phyloP scores from a whole-genome alignment of 2,888 invertebrate genomes.

The Dasypolia templi region DNA sequence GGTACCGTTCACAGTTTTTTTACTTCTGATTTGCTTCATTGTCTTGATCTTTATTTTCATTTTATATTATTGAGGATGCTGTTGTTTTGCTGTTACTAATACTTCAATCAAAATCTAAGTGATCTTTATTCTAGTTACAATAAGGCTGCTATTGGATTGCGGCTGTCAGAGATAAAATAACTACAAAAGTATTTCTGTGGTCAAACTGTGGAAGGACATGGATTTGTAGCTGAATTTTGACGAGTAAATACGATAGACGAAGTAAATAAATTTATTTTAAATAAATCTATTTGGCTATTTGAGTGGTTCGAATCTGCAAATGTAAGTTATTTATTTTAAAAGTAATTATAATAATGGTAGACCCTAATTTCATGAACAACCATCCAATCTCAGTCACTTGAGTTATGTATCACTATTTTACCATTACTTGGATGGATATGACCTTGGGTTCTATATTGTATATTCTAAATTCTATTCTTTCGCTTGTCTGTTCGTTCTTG shows the following conservation, averaged over 20 bases:
- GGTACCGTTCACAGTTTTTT: no score
- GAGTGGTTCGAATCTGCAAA: no score
- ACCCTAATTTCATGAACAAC: constrained; percentile 6
- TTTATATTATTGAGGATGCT: no score
- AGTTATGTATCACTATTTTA: constrained; percentile 29
- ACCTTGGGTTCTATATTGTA: constrained; percentile 23
- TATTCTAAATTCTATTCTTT: no score
- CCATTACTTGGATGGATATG: constrained; percentile 7
- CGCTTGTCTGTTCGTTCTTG: neutral
- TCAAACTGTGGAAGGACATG: neutral
- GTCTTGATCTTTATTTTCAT: neutral
- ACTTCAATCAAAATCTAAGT: neutral
- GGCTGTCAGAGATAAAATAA: no score
- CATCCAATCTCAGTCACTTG: constrained; percentile 10
- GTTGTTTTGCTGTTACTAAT: neutral
- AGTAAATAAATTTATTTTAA: no score
- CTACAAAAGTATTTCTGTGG: no score
- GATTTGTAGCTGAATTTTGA: neutral
- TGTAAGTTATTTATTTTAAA: neutral
- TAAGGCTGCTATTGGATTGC: neutral
- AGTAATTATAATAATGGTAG: constrained; percentile 13
- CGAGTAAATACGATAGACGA: no score
- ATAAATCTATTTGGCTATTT: no score
- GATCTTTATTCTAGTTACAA: neutral
- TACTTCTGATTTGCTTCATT: neutral